These are phyloP conservation scores for Lepidothrix coronata DNA, from an alignment of 2,113 vertebrate genomes.

Conservation along the genomic window DNA sequence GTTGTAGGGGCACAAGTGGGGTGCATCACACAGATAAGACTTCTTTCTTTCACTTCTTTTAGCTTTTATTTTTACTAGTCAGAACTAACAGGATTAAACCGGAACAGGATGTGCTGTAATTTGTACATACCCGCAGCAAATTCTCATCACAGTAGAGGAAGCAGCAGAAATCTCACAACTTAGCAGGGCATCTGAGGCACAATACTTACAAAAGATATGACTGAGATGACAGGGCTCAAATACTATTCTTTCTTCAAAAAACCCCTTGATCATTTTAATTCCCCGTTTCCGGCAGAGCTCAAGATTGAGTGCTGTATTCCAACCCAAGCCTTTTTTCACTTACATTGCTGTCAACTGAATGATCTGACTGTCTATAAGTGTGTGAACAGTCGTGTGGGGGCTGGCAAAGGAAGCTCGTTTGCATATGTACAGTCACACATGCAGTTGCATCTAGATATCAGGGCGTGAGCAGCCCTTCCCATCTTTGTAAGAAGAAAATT, in stretches of 20 bases:
- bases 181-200: not conserved
- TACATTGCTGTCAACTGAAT: not conserved
- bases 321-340: not conserved
- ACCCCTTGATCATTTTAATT: not conserved
- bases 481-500: not conserved
- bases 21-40: not conserved
- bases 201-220: not conserved
- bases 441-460: not conserved
- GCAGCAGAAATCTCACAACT: not conserved
- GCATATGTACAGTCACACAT: not conserved
- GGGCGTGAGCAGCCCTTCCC: not conserved
- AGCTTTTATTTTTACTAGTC: not conserved
- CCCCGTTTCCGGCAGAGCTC: not conserved
- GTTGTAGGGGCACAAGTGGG: not conserved
- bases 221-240: not conserved
- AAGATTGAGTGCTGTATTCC: not conserved
- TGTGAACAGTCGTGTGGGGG: slow-evolving; percentile 12
- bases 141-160: not conserved
- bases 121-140: not conserved
- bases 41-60: not conserved
- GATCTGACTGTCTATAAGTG: not conserved
- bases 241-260: not conserved
- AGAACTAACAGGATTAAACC: not conserved
- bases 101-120: not conserved
- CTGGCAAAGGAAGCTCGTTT: slow-evolving; percentile 25